phyloP scores from a whole-genome alignment of 2,888 invertebrate species.

The Chymomyza caudatula region DNA sequence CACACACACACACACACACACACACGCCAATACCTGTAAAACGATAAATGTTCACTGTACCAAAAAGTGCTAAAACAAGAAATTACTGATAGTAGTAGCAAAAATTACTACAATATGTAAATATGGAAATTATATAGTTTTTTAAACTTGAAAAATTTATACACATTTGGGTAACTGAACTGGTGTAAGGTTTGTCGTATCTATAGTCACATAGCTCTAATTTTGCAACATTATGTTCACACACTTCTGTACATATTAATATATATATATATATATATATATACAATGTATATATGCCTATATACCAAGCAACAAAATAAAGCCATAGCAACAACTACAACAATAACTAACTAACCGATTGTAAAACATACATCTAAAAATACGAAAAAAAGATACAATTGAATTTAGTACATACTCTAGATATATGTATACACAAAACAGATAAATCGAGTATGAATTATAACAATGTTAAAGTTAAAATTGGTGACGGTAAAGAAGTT shows the following conservation, averaged over 20 bases:
- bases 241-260: not conserved
- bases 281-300: not conserved
- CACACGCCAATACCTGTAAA: not conserved
- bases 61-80: not conserved
- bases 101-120: constrained; percentile 1
- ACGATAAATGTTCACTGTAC: not conserved
- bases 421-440: not conserved
- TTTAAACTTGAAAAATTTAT: not conserved
- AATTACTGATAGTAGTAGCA: not conserved
- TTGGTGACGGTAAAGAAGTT: not conserved
- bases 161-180: not conserved
- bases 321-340: constrained; percentile 9
- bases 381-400: not conserved
- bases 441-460: not conserved
- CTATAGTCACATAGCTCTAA: not conserved
- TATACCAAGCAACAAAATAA: no score
- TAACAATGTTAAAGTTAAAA: not conserved
- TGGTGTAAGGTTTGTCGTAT: not conserved
- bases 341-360: not conserved
- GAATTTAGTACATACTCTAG: constrained; percentile 4
- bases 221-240: not conserved
- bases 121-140: not conserved
- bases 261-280: not conserved
- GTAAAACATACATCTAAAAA: not conserved
- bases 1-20: not conserved